Percentiles rank a stretch among this genome's conserved stretches.
Evolutionary conservation across 2,113 vertebrate genomes (phyloP).

Genomic region (Petaurus breviceps): DNA sequence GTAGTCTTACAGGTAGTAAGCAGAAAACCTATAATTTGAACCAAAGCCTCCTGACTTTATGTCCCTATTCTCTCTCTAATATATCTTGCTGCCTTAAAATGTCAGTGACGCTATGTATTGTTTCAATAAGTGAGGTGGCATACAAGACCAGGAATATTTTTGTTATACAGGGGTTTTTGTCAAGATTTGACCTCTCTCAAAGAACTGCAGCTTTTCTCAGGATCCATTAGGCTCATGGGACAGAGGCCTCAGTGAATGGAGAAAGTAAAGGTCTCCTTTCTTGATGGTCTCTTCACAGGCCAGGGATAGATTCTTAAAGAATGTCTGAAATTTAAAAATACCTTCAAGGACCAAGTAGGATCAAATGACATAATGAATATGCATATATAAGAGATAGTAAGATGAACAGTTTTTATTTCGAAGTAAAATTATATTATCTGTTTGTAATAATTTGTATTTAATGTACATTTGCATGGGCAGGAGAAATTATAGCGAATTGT

Average conservation of each 20-base stretch:
- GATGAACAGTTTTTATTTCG: background rate
- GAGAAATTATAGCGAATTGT: background rate
- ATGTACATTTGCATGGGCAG: background rate
- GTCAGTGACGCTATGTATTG: background rate
- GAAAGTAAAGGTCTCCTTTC: background rate
- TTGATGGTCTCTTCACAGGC: background rate
- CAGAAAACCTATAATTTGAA: background rate
- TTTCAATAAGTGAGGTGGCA: background rate
- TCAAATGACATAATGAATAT: background rate
- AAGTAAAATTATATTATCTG: background rate
- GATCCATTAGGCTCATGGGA: background rate
- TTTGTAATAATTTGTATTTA: background rate
- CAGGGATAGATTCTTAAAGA: background rate
- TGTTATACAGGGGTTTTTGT: background rate
- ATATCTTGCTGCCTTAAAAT: background rate
- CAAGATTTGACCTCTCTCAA: background rate
- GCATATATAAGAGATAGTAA: background rate
- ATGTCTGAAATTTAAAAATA: background rate
- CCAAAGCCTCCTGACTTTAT: background rate
- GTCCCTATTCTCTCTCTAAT: background rate
- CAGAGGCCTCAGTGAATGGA: background rate
- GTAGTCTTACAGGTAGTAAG: background rate
- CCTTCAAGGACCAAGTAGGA: background rate
- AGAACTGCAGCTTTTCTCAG: background rate
- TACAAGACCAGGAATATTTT: background rate